Conservation (phyloP, 1,140 invertebrate species). For the Adoxophyes honmai region DNA sequence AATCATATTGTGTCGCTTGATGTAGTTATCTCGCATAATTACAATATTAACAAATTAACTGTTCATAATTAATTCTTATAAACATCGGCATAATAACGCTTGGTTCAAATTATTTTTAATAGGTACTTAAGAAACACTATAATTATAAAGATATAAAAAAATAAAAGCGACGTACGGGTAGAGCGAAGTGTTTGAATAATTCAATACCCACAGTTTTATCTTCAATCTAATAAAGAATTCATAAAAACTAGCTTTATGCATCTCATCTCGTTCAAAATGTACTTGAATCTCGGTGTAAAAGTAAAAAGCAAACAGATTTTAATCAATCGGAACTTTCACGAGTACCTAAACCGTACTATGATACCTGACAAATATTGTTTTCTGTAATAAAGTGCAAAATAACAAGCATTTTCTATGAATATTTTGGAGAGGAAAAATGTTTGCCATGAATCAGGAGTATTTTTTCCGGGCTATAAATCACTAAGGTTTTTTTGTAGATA, state of each 20-base stretch:
- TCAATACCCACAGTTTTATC: neutral
- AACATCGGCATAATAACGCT: too few species aligned
- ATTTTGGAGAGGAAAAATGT: slow-evolving; percentile 8
- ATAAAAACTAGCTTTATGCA: neutral
- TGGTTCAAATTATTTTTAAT: too few species aligned
- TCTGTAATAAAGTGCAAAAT: neutral
- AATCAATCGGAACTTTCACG: neutral
- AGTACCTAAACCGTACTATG: too few species aligned
- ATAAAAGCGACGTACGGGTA: too few species aligned
- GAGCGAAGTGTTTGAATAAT: slow-evolving; percentile 5
- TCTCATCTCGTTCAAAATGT: neutral
- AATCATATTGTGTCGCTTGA: too few species aligned
- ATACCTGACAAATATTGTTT: too few species aligned
- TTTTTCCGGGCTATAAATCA: slow-evolving; percentile 11
- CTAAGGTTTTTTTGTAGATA: slow-evolving; percentile 5
- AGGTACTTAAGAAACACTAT: too few species aligned
- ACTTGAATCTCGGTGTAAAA: neutral
- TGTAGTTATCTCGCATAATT: too few species aligned
- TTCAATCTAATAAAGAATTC: neutral
- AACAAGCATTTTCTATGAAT: neutral
- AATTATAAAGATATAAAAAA: too few species aligned
- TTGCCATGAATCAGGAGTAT: slow-evolving; percentile 5
- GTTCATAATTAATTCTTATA: too few species aligned
- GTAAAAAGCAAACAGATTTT: neutral
- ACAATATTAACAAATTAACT: too few species aligned